Evolutionary conservation across 2,797 vertebrate species (phyloP).

Genomic region (Microctenopoma stevenorrisi): DNA sequence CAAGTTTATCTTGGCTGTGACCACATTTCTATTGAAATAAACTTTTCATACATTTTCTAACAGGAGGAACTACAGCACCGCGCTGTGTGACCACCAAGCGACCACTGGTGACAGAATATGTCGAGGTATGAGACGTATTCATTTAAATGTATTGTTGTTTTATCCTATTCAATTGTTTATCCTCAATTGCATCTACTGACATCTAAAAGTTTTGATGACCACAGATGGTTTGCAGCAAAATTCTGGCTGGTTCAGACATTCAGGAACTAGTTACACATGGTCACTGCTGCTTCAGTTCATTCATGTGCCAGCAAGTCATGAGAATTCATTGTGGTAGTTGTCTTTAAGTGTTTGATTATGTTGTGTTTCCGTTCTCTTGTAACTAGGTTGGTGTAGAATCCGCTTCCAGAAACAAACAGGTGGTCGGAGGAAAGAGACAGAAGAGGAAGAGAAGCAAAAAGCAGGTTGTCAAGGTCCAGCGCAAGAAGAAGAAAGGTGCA

Average conservation of each 20-base stretch:
- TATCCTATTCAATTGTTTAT: no score
- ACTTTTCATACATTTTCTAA: neutral
- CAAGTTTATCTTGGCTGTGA: neutral
- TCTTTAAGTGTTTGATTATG: neutral
- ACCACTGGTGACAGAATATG: conserved; percentile 10
- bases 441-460: conserved; percentile 88
- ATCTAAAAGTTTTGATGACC: no score
- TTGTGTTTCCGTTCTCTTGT: conserved; percentile 20
- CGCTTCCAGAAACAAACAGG: conserved; percentile 82
- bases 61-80: conserved; percentile 45
- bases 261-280: no score
- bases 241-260: no score
- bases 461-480: conserved; percentile 76
- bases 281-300: no score
- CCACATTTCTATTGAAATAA: neutral
- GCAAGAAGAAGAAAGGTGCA: conserved; percentile 88
- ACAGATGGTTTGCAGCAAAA: no score
- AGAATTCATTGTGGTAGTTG: neutral
- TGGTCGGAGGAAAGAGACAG: conserved; percentile 88
- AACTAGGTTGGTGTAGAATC: conserved; percentile 83
- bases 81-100: conserved; percentile 62
- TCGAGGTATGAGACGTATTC: conserved; percentile 50
- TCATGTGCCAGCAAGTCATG: no score
- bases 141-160: neutral
- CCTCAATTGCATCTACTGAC: no score